These are phyloP conservation scores for Anas capensis DNA, from an alignment of 2,797 vertebrate genomes.

Conservation along the genomic window DNA sequence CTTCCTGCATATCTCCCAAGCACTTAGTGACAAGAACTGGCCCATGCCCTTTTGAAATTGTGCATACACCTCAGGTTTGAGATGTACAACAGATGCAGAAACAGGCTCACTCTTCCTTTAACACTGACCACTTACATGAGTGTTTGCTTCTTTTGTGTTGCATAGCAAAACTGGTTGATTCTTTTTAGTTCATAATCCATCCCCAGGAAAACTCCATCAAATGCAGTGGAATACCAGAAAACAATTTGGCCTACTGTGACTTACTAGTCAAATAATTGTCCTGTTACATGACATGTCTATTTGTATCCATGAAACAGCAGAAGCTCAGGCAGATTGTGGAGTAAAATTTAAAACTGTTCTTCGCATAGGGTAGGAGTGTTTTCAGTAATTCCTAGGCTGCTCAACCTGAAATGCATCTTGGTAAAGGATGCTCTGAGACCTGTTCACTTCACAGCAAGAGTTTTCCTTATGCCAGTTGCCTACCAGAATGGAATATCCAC, in stretches of 20 bases:
- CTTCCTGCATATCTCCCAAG: neutral
- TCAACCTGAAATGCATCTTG: neutral
- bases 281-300: neutral
- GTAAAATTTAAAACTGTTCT: neutral
- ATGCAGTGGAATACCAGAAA: neutral
- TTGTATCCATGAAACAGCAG: neutral
- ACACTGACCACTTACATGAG: neutral
- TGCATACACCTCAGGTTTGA: no score
- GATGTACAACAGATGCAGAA: neutral
- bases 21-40: neutral
- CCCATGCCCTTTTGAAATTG: no score
- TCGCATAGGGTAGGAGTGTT: neutral
- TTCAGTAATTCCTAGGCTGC: neutral
- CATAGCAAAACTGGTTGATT: neutral
- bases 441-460: neutral
- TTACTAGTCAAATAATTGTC: neutral
- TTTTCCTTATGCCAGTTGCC: fast-evolving
- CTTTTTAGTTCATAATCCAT: neutral
- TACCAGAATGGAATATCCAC: neutral
- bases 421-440: neutral
- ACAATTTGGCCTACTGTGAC: neutral
- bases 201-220: neutral
- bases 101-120: neutral
- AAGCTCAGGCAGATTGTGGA: neutral
- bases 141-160: neutral